phyloP scores from a whole-genome alignment of 2,113 vertebrate species.

The Procavia capensis region DNA sequence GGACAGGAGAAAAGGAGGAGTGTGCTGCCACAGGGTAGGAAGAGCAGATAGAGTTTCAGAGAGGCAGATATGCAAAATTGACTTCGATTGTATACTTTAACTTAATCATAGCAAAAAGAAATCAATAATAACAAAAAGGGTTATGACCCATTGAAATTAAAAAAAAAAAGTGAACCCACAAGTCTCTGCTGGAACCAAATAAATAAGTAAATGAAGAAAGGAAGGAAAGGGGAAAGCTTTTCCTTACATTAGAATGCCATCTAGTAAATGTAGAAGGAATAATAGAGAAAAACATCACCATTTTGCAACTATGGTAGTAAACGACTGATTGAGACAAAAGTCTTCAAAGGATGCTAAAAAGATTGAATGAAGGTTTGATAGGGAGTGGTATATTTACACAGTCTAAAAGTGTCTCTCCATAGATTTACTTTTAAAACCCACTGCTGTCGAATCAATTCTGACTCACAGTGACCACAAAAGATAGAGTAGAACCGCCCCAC shows the following conservation, averaged over 20 bases:
- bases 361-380: neutral
- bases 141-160: conserved; percentile 35
- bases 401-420: neutral
- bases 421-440: too few relatives aligned
- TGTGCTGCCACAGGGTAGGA: too few relatives aligned
- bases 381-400: neutral
- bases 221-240: neutral
- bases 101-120: too few relatives aligned
- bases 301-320: conserved; percentile 13
- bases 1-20: too few relatives aligned
- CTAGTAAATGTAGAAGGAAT: conserved; percentile 33
- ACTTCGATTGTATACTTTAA: too few relatives aligned
- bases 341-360: conserved; percentile 1
- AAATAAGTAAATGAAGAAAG: neutral
- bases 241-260: conserved; percentile 1
- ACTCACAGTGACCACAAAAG: too few relatives aligned
- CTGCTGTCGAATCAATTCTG: too few relatives aligned
- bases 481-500: too few relatives aligned
- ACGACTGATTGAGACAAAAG: conserved; percentile 22
- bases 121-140: conserved; percentile 17
- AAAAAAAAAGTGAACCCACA: neutral
- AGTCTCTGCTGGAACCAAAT: conserved; percentile 7
- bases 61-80: too few relatives aligned
- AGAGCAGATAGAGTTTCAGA: too few relatives aligned
- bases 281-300: conserved; percentile 3